Conservation (phyloP, 1,140 invertebrate species). For the Cydia amplana region DNA sequence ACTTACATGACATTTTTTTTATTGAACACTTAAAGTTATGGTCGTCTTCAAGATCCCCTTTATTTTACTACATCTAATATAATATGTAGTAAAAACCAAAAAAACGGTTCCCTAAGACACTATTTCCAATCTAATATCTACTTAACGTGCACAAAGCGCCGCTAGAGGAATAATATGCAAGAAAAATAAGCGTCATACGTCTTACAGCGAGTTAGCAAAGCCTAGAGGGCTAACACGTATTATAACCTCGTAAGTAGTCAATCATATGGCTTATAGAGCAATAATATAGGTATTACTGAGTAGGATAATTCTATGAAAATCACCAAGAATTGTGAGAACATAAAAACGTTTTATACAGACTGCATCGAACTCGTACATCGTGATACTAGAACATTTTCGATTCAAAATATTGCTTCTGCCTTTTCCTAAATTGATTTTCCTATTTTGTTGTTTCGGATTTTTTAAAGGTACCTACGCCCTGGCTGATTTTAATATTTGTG, state of each 20-base stretch:
- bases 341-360: not conserved
- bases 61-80: not conserved
- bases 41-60: not conserved
- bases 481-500: no score
- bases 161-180: not conserved
- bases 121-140: slow-evolving; percentile 16
- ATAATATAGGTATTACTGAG: not conserved
- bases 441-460: not conserved
- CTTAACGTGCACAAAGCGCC: slow-evolving; percentile 1
- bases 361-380: not conserved
- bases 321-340: not conserved
- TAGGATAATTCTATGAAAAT: not conserved
- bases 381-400: no score
- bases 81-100: not conserved
- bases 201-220: slow-evolving; percentile 2
- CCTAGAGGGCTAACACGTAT: not conserved
- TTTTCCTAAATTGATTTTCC: not conserved
- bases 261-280: not conserved
- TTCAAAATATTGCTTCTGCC: no score
- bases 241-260: not conserved
- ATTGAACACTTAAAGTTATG: not conserved
- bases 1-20: not conserved
- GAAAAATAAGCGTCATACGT: slow-evolving; percentile 23
- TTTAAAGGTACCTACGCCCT: no score
- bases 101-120: not conserved